Conservation (phyloP, 2,113 vertebrate species). For the Rhinichthys klamathensis region DNA sequence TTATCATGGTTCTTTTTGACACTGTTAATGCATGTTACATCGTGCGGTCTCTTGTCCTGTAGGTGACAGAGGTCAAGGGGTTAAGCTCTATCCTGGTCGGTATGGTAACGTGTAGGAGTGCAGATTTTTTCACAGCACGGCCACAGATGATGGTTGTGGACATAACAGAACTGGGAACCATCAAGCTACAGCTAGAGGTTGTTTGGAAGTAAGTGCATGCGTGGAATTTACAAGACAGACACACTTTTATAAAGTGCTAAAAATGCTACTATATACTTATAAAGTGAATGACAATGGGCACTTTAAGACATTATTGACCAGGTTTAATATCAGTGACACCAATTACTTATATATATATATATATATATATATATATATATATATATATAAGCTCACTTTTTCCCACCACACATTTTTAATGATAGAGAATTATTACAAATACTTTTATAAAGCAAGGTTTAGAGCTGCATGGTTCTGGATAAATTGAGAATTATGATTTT, state of each 20-base stretch:
- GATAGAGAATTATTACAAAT: no score
- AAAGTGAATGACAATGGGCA: background rate
- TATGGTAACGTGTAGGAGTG: constrained; percentile 84
- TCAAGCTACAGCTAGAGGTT: constrained; percentile 94
- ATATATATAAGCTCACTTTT: no score
- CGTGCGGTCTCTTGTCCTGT: background rate
- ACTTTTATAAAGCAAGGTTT: background rate
- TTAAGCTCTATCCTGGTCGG: constrained; percentile 88
- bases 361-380: no score
- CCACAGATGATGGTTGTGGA: constrained; percentile 91
- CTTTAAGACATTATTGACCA: background rate
- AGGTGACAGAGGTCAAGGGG: constrained; percentile 92
- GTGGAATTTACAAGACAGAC: background rate
- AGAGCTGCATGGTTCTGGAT: no score
- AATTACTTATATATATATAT: no score
- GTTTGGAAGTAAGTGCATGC: constrained; percentile 87
- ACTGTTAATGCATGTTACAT: background rate
- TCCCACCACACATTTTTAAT: no score
- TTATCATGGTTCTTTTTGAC: no score
- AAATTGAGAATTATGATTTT: no score
- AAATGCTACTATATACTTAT: background rate
- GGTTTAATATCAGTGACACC: background rate
- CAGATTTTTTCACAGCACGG: constrained; percentile 85
- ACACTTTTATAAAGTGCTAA: background rate
- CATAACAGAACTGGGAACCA: constrained; percentile 93